phyloP scores from a whole-genome alignment of 2,113 vertebrate genomes.

The Charadrius vociferus region DNA sequence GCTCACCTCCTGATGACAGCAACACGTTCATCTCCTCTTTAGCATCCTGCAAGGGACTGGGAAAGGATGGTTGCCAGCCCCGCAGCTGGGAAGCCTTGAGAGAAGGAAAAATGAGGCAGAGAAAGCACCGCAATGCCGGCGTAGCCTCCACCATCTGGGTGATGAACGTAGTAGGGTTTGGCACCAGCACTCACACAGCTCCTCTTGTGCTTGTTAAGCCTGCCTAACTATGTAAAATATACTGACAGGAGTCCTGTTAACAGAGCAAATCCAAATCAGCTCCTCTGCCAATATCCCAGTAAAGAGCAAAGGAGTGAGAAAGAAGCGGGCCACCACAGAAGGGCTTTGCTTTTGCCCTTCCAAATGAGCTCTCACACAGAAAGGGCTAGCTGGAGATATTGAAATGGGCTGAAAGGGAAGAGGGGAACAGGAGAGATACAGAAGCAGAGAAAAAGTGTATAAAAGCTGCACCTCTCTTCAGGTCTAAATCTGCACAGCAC shows the following conservation, averaged over 20 bases:
- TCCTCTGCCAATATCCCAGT: neutral
- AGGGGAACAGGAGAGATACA: neutral
- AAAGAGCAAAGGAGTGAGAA: neutral
- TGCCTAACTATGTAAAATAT: neutral
- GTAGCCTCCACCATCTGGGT: neutral
- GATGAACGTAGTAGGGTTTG: neutral
- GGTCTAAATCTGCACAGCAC: neutral
- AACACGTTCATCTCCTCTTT: neutral
- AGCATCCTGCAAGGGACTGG: neutral
- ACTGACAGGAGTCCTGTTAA: neutral
- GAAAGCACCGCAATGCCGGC: fast-evolving
- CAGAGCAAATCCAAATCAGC: neutral
- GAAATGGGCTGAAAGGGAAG: neutral
- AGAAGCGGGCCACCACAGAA: neutral
- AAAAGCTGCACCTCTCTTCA: neutral
- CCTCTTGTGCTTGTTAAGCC: neutral
- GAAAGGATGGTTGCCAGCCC: neutral
- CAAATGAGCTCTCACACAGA: neutral
- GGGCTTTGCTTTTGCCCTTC: neutral
- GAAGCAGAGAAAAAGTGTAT: neutral
- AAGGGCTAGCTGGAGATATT: neutral
- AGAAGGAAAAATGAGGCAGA: neutral
- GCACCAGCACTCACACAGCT: neutral
- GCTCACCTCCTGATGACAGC: neutral
- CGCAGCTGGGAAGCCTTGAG: neutral